Conservation (phyloP, 1,140 invertebrate species). For the Vanessa atalanta region DNA sequence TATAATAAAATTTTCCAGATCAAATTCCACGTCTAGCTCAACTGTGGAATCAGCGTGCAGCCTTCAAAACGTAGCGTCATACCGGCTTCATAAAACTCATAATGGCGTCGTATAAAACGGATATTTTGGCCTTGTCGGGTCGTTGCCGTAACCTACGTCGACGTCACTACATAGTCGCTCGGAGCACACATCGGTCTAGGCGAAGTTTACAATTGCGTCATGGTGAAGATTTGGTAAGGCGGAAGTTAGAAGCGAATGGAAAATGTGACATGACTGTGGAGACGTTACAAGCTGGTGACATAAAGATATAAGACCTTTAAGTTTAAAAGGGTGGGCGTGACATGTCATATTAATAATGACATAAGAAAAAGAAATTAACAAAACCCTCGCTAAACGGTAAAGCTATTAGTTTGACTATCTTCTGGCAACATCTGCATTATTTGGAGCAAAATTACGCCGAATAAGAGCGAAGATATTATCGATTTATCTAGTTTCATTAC, state of each 20-base stretch:
- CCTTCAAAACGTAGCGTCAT: conserved; percentile 47
- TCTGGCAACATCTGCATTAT: no score
- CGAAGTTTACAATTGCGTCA: conserved; percentile 31
- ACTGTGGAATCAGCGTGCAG: conserved; percentile 2
- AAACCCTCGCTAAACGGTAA: no score
- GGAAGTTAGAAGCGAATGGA: background rate
- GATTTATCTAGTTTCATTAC: no score
- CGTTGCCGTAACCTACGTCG: conserved; percentile 56
- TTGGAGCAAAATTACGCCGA: no score
- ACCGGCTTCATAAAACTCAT: conserved; percentile 48
- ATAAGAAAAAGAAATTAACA: no score
- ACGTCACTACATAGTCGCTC: conserved; percentile 28
- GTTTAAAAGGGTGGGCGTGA: no score
- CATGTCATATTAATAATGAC: no score
- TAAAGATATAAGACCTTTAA: no score
- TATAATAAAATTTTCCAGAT: conserved; percentile 6
- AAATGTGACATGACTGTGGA: background rate
- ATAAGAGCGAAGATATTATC: no score
- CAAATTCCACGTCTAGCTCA: conserved; percentile 10
- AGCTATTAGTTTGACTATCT: no score
- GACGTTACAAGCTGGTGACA: no score
- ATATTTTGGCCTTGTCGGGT: conserved; percentile 63
- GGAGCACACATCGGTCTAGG: conserved; percentile 22
- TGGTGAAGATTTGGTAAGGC: background rate
- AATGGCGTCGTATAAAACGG: conserved; percentile 55